phyloP scores from a whole-genome alignment of 2,797 vertebrate species.

The Botia almorhae region DNA sequence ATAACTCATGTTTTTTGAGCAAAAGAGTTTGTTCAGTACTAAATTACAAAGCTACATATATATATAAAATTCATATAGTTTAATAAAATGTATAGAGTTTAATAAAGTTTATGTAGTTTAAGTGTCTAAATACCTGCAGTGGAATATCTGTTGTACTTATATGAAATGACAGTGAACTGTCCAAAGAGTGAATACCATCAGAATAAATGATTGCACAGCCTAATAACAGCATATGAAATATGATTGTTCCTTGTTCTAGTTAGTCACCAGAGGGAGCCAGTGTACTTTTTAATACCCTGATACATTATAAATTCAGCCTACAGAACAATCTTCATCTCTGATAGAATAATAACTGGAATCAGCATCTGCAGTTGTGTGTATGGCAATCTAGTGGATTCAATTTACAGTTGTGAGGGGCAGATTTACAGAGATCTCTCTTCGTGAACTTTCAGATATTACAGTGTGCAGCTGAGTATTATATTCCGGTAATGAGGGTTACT shows the following conservation, averaged over 20 bases:
- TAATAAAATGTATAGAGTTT: no score
- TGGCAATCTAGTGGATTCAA: background rate
- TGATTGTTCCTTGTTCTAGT: background rate
- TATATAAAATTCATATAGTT: no score
- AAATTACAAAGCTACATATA: no score
- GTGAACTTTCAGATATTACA: background rate
- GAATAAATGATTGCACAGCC: background rate
- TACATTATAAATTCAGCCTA: background rate
- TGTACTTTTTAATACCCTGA: background rate
- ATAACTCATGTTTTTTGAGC: no score
- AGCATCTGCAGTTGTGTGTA: background rate
- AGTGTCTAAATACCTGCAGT: no score
- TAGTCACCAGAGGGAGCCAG: constrained; percentile 25
- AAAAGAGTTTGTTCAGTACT: no score
- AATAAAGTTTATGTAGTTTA: no score
- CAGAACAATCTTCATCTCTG: background rate
- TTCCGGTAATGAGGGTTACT: constrained; percentile 50
- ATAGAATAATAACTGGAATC: background rate
- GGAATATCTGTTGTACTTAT: no score
- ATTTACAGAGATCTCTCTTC: background rate
- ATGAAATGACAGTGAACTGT: no score
- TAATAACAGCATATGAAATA: no score
- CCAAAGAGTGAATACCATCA: no score
- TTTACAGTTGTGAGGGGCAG: background rate
- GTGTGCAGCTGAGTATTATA: background rate